Evolutionary conservation across 2,888 invertebrate genomes (phyloP).

Genomic region (Keiferia lycopersicella): DNA sequence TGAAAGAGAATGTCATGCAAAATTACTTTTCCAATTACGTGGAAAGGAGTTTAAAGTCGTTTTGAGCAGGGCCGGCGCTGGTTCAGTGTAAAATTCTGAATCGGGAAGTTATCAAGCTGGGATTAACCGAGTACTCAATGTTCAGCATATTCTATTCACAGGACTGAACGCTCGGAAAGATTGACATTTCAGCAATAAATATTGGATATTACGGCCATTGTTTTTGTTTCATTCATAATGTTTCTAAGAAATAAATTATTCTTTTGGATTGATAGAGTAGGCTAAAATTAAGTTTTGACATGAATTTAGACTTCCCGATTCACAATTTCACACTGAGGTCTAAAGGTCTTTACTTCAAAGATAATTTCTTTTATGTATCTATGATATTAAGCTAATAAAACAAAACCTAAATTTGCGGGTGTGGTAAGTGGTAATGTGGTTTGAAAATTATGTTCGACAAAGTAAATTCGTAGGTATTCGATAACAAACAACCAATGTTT

Average conservation of each 20-base stretch:
- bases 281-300: too few species aligned
- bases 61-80: not conserved
- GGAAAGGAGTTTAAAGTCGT: constrained; percentile 11
- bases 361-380: too few species aligned
- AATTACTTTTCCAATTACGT: constrained; percentile 18
- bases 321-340: too few species aligned
- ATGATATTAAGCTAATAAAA: too few species aligned
- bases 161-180: not conserved
- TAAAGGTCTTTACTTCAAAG: too few species aligned
- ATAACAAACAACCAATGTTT: not conserved
- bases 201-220: not conserved
- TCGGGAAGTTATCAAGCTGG: not conserved
- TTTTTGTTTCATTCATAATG: not conserved
- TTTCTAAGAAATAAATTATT: too few species aligned
- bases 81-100: not conserved
- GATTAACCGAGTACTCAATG: constrained; percentile 10
- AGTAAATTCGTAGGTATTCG: not conserved
- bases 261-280: too few species aligned
- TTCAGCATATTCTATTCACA: not conserved
- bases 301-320: too few species aligned
- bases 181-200: not conserved
- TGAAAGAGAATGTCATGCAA: constrained; percentile 10
- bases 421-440: too few species aligned
- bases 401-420: not conserved
- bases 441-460: not conserved